These are phyloP conservation scores for Corydoras maculifer DNA, from an alignment of 2,113 vertebrate species.

Conservation along the genomic window DNA sequence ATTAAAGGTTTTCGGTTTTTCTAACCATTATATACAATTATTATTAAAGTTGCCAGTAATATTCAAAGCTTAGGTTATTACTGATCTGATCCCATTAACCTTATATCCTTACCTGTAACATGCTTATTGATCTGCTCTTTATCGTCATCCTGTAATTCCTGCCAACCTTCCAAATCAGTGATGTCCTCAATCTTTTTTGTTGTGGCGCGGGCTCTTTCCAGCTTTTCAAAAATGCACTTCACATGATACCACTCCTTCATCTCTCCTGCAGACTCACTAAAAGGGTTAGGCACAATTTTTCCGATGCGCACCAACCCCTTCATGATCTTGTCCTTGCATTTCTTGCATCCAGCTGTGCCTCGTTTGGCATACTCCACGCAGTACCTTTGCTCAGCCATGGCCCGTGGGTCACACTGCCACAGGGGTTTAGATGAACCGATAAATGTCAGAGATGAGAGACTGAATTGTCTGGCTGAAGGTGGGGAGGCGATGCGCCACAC, in stretches of 20 bases:
- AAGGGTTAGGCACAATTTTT: constrained; percentile 93
- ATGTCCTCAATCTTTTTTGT: constrained; percentile 96
- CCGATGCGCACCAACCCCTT: constrained; percentile 90
- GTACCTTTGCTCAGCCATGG: constrained; percentile 89
- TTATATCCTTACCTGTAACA: constrained; percentile 69
- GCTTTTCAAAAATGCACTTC: constrained; percentile 95
- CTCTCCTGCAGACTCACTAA: constrained; percentile 90
- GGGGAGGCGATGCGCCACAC: background rate
- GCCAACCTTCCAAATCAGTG: constrained; percentile 93
- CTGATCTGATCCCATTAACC: too few relatives aligned
- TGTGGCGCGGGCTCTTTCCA: constrained; percentile 85
- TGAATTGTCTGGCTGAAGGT: constrained; percentile 8
- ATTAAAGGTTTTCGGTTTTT: too few relatives aligned
- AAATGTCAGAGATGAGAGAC: constrained; percentile 2
- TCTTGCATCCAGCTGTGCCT: constrained; percentile 91
- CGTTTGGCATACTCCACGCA: constrained; percentile 95
- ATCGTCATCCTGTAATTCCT: constrained; percentile 85
- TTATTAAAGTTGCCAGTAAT: too few relatives aligned
- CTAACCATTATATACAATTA: too few relatives aligned
- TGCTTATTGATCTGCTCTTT: constrained; percentile 82
- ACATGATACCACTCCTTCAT: constrained; percentile 99
- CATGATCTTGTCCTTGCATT: constrained; percentile 94
- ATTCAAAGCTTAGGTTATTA: background rate
- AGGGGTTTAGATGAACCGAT: background rate
- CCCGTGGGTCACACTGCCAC: constrained; percentile 13